phyloP scores from a whole-genome alignment of 53 echinoderm and acorn worm genomes.

The Echinarachnius parma region DNA sequence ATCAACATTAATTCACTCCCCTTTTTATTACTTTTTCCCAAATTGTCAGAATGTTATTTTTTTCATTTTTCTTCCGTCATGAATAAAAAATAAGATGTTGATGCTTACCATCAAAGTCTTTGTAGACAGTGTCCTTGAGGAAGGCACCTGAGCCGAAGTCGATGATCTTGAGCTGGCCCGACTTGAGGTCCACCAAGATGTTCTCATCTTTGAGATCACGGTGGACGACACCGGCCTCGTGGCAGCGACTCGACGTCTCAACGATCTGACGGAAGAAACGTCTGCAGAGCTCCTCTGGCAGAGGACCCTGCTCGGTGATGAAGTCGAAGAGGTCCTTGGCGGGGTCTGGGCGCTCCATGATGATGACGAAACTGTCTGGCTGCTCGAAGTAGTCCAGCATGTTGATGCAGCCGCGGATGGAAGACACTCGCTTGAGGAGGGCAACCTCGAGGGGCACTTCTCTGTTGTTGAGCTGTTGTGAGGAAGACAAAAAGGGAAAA shows the following conservation, averaged over 20 bases:
- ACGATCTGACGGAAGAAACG: constrained; percentile 93
- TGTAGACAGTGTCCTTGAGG: constrained; percentile 94
- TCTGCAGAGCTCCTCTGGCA: constrained; percentile 84
- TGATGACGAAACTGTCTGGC: constrained; percentile 91
- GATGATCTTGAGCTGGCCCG: constrained; percentile 88
- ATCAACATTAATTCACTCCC: too few relatives aligned
- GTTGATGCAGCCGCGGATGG: constrained; percentile 82
- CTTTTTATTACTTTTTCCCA: too few relatives aligned
- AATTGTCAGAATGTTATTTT: too few relatives aligned
- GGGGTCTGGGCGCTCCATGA: constrained; percentile 93
- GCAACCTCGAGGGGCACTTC: constrained; percentile 91
- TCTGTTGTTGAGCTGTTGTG: constrained; percentile 71
- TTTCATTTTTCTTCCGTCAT: too few relatives aligned
- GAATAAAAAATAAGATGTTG: too few relatives aligned
- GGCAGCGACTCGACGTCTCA: constrained; percentile 88
- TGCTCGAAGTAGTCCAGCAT: constrained; percentile 92
- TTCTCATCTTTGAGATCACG: constrained; percentile 98
- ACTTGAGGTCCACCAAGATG: constrained; percentile 88
- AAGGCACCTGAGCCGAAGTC: constrained; percentile 99
- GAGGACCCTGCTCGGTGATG: constrained; percentile 94
- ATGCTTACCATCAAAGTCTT: constrained; percentile 99
- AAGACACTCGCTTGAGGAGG: constrained; percentile 80
- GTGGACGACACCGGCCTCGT: constrained; percentile 94
- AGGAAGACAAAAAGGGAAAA: too few relatives aligned
- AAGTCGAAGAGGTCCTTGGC: constrained; percentile 98